Conservation (phyloP, 2,113 vertebrate species). For the Mobula birostris region DNA sequence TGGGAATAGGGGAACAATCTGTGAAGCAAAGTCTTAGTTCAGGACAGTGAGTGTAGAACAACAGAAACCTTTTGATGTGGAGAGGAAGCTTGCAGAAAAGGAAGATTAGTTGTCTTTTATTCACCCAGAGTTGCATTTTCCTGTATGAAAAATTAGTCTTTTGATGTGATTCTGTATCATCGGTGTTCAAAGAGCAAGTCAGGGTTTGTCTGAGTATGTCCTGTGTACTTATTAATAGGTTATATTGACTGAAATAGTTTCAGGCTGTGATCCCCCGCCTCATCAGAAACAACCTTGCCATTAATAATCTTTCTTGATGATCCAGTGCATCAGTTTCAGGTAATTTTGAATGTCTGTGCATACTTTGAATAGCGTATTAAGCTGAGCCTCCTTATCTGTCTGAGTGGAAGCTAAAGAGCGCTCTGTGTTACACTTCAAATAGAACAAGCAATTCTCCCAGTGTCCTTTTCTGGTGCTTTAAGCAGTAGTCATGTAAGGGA, state of each 20-base stretch:
- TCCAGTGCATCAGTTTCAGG: background rate
- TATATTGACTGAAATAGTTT: slow-evolving; percentile 25
- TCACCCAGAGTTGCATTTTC: background rate
- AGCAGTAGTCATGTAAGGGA: background rate
- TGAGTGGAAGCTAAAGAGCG: background rate
- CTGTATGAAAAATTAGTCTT: background rate
- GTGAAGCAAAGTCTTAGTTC: background rate
- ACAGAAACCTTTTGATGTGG: slow-evolving; percentile 9
- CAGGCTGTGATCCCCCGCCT: background rate
- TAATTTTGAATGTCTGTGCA: background rate
- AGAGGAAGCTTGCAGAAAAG: background rate
- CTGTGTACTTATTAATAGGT: slow-evolving; percentile 26
- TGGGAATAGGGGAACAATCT: background rate
- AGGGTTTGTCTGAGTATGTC: background rate
- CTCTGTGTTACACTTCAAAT: background rate
- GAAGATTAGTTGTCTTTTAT: slow-evolving; percentile 6
- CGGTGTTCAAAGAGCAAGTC: background rate
- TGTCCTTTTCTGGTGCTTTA: background rate
- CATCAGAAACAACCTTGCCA: slow-evolving; percentile 10
- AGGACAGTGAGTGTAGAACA: background rate
- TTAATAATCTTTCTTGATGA: slow-evolving; percentile 23
- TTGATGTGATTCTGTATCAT: background rate
- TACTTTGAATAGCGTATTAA: background rate
- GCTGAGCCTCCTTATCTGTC: background rate
- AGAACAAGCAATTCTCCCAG: background rate